phyloP scores from a whole-genome alignment of 2,113 vertebrate genomes.

The Ceyx margarethae region DNA sequence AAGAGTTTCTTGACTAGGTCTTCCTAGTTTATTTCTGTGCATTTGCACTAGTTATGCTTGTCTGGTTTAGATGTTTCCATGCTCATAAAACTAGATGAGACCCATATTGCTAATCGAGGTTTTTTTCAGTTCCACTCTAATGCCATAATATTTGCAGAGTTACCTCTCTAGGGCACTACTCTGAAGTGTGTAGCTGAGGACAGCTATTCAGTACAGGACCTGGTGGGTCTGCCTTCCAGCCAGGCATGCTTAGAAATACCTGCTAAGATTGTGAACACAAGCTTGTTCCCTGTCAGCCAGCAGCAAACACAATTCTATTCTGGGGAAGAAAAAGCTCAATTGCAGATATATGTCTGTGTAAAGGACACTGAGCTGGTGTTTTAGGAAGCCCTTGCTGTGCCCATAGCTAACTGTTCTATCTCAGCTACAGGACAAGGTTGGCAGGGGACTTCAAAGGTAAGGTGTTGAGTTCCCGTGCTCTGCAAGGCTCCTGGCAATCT shows the following conservation, averaged over 20 bases:
- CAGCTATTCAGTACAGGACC: not conserved
- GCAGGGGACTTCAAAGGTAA: not conserved
- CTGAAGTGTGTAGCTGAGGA: rapidly evolving
- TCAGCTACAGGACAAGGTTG: not conserved
- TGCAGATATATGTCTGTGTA: rapidly evolving
- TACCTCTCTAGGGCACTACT: not conserved
- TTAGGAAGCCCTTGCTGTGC: not conserved
- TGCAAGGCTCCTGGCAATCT: too few species aligned
- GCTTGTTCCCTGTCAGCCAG: not conserved
- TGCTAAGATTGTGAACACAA: not conserved
- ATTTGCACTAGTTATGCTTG: not conserved
- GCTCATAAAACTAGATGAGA: not conserved
- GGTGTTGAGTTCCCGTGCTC: not conserved
- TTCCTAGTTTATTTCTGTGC: not conserved
- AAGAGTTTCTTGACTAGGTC: not conserved
- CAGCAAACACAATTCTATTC: too few species aligned
- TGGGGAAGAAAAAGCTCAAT: not conserved
- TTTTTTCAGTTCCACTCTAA: not conserved
- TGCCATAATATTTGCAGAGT: not conserved
- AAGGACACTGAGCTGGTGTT: not conserved
- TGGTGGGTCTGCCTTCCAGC: not conserved
- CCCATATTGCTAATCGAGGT: not conserved
- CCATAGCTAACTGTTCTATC: too few species aligned
- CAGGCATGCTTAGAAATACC: not conserved
- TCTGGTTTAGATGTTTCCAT: not conserved